Evolutionary conservation across 2,888 invertebrate genomes (phyloP), one percentile per base, ranked within the genome.

Genomic region (Dryobota labecula): DNA sequence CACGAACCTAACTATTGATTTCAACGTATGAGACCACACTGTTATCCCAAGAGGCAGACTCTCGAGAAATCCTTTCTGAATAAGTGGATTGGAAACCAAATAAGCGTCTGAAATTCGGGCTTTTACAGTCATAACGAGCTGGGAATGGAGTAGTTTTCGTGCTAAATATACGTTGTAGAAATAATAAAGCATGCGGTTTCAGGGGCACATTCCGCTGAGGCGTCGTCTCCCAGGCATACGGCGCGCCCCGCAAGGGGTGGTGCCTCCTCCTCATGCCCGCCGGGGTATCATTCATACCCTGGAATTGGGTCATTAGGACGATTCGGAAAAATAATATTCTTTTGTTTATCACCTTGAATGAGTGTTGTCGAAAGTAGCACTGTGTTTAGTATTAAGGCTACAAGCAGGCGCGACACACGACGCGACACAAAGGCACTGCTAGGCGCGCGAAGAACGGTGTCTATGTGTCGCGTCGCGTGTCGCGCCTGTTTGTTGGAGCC

Each of bases 201-300:
- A 85, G 76, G 85, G 85, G 73, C 83, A 74, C 64, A 76, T 76
- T 79, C 69, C 67, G 61, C 57, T 38, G 64, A 72, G 73, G 53
- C 73, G 72, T 64, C 70, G 77, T 81, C 74, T 82, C 76, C 69
- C 71, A 63, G 70, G 74, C 71, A 71, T 63, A 67, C 63, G 67
- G 73, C 73, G 78, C 66, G 43, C 61, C 61, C 61, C 61, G 30
- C 49, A n/a, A n/a, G 62, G 60, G 77, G 76, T 36, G 70, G 78
- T 68, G 64, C 76, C 83, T 69, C 82, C 82, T 67, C 68, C 73
- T 77, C 60, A 72, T 74, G 70, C 82, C 65, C 86, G 74, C 86
- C 67, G 82, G 86, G 86, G 86, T 84, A 88, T 87, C 90, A 90
- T 90, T 90, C 90, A 90, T 90, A 86, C 77, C 76, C 75, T 60